Base-by-base conservation (phyloP, 2,113 vertebrate genomes). In the Cacatua alba region DNA sequence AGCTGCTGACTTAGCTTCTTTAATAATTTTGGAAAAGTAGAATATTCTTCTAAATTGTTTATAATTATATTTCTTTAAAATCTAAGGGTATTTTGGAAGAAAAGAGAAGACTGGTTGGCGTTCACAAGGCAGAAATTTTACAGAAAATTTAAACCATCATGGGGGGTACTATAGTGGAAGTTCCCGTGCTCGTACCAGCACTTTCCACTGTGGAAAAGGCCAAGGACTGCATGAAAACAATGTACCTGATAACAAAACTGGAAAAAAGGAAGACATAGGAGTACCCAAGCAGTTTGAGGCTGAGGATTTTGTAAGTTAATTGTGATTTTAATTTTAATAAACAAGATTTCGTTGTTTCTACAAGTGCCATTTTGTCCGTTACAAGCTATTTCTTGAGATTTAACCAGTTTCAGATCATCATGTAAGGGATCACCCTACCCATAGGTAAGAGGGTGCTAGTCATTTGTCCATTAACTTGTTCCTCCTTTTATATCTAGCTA, bases 241-340 rank as follows among this genome's bases (percentile, higher is more conserved):
- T 52, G 51, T 88, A 84, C 80, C 92, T 77, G 98, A 97, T 88
- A 96, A 92, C 82, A 97, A 97, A 75, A 87, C 52, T 11, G 65
- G 43, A 60, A 97, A 94, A 91, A 98, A 95, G 63, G 97, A 98
- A 49, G 97, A 97, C 60, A 97, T 96, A 43, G 97, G 97, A 96
- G 81, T 94, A 84, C 79, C 94, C 44, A 98, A 97, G 91, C 98
- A 98, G 33, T 98, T 98, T 97, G 97, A 98, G 88, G 98, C 98
- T 85, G 98, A 98, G 93, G 98, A 99, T 96, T 98, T 99, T 97
- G 98, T 99, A 98, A 98, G 98, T 99, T 85, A 92, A 75, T 88
- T 79, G 11, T 86, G 78, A 86, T 93, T 88, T 62, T 67, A 65
- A 71, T 92, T 85, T 64, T 70, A 68, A 67, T 91, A 71, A 49